Conservation (phyloP, 1,140 invertebrate species). For the Copidosoma floridanum region DNA sequence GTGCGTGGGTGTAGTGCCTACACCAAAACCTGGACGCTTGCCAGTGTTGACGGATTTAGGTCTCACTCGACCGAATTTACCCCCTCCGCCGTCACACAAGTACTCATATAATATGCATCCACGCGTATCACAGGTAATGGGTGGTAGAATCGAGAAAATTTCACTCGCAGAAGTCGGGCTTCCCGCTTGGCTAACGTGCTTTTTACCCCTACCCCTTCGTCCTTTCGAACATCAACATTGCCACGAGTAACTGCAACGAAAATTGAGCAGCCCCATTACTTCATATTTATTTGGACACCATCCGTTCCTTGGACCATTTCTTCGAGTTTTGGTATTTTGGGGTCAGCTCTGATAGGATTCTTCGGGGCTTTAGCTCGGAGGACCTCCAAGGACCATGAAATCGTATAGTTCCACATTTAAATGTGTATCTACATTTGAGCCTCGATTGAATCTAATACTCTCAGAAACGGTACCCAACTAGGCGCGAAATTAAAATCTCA, state of each 20-base stretch:
- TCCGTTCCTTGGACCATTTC: not conserved
- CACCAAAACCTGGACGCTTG: no score
- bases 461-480: no score
- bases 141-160: slow-evolving; percentile 31
- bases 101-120: no score
- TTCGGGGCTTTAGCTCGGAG: not conserved
- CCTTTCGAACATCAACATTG: no score
- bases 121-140: no score
- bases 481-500: no score
- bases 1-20: no score
- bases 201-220: slow-evolving; percentile 26
- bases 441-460: no score
- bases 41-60: not conserved
- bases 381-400: no score
- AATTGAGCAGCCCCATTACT: slow-evolving; percentile 9
- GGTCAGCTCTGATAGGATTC: not conserved
- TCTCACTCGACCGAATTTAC: slow-evolving; percentile 4
- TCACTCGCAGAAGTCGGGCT: slow-evolving; percentile 31
- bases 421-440: no score
- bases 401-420: no score
- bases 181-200: slow-evolving; percentile 23
- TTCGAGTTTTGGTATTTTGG: not conserved
- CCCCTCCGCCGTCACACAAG: slow-evolving; percentile 17
- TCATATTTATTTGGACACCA: no score
- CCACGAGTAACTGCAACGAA: slow-evolving; percentile 11